Evolutionary conservation across 2,888 invertebrate species (phyloP), one percentile per base, ranked within the genome.

Genomic region (Apamea anceps): DNA sequence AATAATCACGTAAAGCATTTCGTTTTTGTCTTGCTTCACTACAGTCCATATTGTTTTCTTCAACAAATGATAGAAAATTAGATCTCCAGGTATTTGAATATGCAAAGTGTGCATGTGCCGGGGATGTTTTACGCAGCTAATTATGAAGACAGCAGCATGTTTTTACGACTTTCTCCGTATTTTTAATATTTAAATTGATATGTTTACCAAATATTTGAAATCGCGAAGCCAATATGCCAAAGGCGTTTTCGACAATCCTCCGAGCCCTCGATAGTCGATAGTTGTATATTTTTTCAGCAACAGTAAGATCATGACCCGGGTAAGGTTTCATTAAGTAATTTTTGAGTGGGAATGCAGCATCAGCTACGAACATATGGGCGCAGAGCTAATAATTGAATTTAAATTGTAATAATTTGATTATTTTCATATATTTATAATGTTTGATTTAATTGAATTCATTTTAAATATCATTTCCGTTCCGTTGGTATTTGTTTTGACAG

Each of bases 221-320:
- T 65, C 32, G 63, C 32, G 21, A 65, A 65, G 63, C 63, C 63
- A 65, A 65, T 72, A 85, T 85, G 68, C 81, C 85, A 78, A 82
- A 84, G 67, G 82, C 86, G 72, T 83, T 85, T 79, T 86, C 82
- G 70, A 85, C 83, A 70, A 74, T 70, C 60, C 84, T 73, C 79
- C 86, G 74, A 73, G 79, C 82, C 77, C 86, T 80, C 66, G 72
- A 75, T 77, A 85, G 72, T 60, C 85, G 77, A 77, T 82, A 85
- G 66, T 84, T 84, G 75, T 72, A 79, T 72, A 82, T 81, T 82
- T 80, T 84, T 77, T 80, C 57, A 72, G 71, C 70, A 65, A 72
- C 57, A 48, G 67, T 78, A 62, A 73, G 68, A 75, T 75, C 21
- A 79, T 74, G 63, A 70, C 75, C 71, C 65, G 79, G 79, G 72